These are phyloP conservation scores for Rhagoletis pomonella DNA, from an alignment of 1,140 invertebrate genomes.

Conservation along the genomic window DNA sequence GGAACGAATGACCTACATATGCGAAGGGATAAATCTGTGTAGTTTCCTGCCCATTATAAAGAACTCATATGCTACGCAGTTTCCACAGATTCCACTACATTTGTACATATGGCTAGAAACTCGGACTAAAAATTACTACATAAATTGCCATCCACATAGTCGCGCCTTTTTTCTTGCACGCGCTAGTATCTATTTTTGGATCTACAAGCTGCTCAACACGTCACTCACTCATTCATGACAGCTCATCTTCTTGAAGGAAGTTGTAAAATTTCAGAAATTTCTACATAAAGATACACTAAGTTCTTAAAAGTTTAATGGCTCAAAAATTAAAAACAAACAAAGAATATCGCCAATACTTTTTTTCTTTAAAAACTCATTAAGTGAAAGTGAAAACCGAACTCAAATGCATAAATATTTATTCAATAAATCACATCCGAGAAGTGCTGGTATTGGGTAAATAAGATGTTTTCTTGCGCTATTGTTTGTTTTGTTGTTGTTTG, in stretches of 20 bases:
- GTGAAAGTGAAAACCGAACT: constrained; percentile 4
- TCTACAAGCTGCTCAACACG: too few relatives aligned
- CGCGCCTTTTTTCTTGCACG: too few relatives aligned
- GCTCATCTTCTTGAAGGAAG: neutral
- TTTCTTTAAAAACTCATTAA: neutral
- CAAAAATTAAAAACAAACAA: neutral
- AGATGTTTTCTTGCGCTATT: neutral
- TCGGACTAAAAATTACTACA: too few relatives aligned
- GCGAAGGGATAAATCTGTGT: too few relatives aligned
- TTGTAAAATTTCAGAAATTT: neutral
- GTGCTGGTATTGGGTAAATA: neutral
- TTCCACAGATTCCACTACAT: too few relatives aligned
- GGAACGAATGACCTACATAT: too few relatives aligned
- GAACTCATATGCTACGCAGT: too few relatives aligned
- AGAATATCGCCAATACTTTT: neutral
- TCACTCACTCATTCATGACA: neutral
- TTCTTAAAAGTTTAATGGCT: neutral
- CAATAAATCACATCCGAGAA: constrained; percentile 12
- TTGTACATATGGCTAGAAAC: too few relatives aligned
- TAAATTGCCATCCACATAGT: too few relatives aligned
- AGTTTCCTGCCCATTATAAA: too few relatives aligned
- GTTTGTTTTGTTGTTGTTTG: neutral
- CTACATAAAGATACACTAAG: neutral
- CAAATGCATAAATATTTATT: constrained; percentile 36
- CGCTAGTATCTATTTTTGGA: too few relatives aligned